Conservation (phyloP, 2,888 invertebrate species). For the Meteorus cinctellus region DNA sequence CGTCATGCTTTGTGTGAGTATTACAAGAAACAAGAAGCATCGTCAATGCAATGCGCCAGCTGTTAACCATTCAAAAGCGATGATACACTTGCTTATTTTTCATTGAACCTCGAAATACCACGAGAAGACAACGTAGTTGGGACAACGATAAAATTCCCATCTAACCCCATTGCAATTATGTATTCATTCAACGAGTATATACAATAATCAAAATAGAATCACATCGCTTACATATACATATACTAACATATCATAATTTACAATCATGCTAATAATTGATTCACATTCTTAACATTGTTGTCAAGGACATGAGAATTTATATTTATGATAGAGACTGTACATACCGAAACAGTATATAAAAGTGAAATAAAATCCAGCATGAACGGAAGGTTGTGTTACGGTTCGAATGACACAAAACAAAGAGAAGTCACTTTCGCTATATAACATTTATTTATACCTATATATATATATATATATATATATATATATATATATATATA, state of each 20-base stretch:
- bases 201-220: not conserved
- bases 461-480: not conserved
- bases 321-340: constrained; percentile 1
- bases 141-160: not conserved
- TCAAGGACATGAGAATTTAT: not conserved
- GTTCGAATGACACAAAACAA: constrained; percentile 56
- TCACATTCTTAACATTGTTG: not conserved
- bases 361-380: constrained; percentile 54
- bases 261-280: not conserved
- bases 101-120: not conserved
- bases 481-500: not conserved
- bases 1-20: constrained; percentile 55
- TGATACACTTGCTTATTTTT: constrained; percentile 28
- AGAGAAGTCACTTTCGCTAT: constrained; percentile 38
- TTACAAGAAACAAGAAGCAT: constrained; percentile 57
- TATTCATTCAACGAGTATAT: not conserved
- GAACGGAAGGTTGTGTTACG: constrained; percentile 59
- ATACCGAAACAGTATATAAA: not conserved
- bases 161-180: not conserved
- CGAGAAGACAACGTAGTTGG: not conserved
- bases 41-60: constrained; percentile 51
- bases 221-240: not conserved
- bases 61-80: constrained; percentile 43
- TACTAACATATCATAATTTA: not conserved
- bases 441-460: not conserved